Evolutionary conservation across 2,888 invertebrate species (phyloP), one percentile per base, ranked within the genome.

Genomic region (Podotricha telesiphe): DNA sequence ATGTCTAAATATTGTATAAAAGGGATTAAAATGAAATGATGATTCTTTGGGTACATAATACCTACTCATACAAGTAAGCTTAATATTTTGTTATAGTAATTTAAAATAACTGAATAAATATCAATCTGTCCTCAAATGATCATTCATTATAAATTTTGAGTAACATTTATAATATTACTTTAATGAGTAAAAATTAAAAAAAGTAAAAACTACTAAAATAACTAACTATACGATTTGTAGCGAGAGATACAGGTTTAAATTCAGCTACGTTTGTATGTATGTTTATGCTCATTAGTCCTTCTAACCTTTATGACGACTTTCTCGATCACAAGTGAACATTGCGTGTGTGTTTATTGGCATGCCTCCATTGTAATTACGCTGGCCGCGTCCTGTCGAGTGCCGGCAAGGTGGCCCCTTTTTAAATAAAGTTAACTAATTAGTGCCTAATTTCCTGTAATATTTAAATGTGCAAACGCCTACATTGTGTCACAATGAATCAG

Each of bases 311-410:
- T 8, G 22, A n/a, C 22, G n/a, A n/a, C 15, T 58, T 13, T 13
- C 13, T 15, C 19, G 22, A 45, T 4, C 22, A 10, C 20, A 10
- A 4, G 15, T 15, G 11, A 22, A 5, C 20, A 22, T 45, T n/a
- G 58, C 40, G 58, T 59, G 42, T n/a, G 20, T 42, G 42, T 72
- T 65, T 72, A 69, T 65, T 65, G 55, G 61, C 69, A 65, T 61
- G 65, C 58, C 42, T n/a, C 47, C 58, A 45, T 20, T 19, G 48
- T 42, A 65, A 71, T 65, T 65, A 68, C 59, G n/a, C 10, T 8
- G 51, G 53, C n/a, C 17, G 28, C 34, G 53, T 53, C 48, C 56
- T 42, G 42, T 4, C 42, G 42, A 13, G 42, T 15, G 59, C 65
- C 56, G 20, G 58, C 40, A 20, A 13, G 64, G 59, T 65, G 65